Conservation (phyloP, 1,140 invertebrate genomes). For the Pseudobourletiella spinata region DNA sequence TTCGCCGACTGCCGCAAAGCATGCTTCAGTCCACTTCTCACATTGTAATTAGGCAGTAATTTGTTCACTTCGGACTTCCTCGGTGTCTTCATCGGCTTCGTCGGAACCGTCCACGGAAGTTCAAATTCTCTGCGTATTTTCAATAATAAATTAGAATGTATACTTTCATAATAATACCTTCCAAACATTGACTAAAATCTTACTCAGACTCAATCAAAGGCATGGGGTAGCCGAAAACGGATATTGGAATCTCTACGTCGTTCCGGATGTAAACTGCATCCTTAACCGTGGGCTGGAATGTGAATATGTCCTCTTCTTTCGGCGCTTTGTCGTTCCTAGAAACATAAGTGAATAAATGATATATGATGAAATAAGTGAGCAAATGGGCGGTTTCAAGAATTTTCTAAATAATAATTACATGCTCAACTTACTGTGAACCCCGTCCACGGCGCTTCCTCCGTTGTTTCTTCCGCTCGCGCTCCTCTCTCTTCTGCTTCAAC, state of each 20-base stretch:
- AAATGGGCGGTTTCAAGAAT: background rate
- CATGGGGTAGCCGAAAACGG: conserved; percentile 18
- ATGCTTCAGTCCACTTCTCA: too few relatives aligned
- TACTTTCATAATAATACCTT: too few relatives aligned
- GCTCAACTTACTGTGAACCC: background rate
- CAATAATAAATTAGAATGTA: too few relatives aligned
- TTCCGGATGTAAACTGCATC: conserved; percentile 10
- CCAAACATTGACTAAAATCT: too few relatives aligned
- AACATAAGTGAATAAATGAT: background rate
- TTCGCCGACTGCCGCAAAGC: too few relatives aligned
- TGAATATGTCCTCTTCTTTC: conserved; percentile 3
- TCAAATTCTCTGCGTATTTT: too few relatives aligned
- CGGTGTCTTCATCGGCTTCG: too few relatives aligned
- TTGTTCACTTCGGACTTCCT: too few relatives aligned
- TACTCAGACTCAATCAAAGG: conserved; percentile 10
- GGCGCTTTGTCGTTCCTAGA: conserved; percentile 3
- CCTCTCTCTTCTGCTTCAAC: conserved; percentile 4
- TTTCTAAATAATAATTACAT: background rate
- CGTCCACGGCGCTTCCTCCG: background rate
- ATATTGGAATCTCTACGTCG: conserved; percentile 10
- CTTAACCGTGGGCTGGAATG: conserved; percentile 4
- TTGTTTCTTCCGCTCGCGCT: background rate
- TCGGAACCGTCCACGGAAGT: too few relatives aligned
- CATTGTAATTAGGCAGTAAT: too few relatives aligned
- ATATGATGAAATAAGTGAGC: background rate